These are phyloP conservation scores for Calliopum simillimum DNA, from an alignment of 2,888 invertebrate species.

Conservation along the genomic window DNA sequence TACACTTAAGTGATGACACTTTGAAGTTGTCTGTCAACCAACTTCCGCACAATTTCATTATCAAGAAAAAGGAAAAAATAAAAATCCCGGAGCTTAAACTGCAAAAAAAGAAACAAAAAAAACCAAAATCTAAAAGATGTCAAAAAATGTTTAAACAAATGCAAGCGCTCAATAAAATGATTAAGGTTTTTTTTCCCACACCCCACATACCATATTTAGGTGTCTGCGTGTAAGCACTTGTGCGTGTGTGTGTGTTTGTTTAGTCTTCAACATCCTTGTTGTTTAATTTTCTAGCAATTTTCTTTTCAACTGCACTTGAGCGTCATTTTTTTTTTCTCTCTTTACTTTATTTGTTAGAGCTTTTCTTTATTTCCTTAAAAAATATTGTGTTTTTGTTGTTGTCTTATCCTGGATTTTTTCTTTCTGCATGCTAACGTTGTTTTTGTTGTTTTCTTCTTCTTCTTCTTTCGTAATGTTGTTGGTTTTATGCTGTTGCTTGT, in stretches of 20 bases:
- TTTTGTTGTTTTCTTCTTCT: constrained; percentile 11
- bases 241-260: constrained; percentile 11
- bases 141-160: constrained; percentile 38
- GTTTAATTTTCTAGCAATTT: constrained; percentile 48
- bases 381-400: not conserved
- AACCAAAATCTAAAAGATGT: constrained; percentile 6
- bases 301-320: constrained; percentile 40
- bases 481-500: constrained; percentile 1
- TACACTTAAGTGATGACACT: constrained; percentile 45
- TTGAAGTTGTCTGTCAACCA: constrained; percentile 53
- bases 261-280: constrained; percentile 35
- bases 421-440: not conserved
- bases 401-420: constrained; percentile 3
- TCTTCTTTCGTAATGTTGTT: not conserved
- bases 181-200: not conserved
- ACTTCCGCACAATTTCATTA: constrained; percentile 54
- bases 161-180: constrained; percentile 19
- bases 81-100: constrained; percentile 4
- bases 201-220: not conserved
- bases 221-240: constrained; percentile 6
- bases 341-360: not conserved
- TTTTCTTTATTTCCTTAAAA: constrained; percentile 4
- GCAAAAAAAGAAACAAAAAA: constrained; percentile 29
- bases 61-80: constrained; percentile 36
- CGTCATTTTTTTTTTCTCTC: not conserved